phyloP scores from a whole-genome alignment of 37 sponge, comb jelly and placozoan species.

The Chondrosia reniformis region DNA sequence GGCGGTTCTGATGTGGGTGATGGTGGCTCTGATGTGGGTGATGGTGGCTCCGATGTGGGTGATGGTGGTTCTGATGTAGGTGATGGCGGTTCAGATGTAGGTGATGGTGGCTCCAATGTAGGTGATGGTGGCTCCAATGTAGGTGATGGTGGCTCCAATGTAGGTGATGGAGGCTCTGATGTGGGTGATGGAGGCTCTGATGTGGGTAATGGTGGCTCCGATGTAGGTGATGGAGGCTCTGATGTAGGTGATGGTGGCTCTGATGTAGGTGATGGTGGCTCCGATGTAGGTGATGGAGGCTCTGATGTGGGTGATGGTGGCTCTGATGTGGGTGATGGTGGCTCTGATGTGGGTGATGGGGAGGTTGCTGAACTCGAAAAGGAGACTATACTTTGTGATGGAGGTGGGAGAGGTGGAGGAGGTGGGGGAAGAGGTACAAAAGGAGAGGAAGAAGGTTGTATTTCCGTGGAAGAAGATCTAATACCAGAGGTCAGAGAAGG shows the following conservation, averaged over 20 bases:
- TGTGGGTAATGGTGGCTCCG: background rate
- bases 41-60: constrained; percentile 1
- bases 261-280: background rate
- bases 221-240: background rate
- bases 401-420: constrained; percentile 17
- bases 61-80: background rate
- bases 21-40: background rate
- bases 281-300: background rate
- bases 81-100: background rate
- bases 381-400: background rate
- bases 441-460: background rate
- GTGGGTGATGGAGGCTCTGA: background rate
- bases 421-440: background rate
- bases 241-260: too few relatives aligned
- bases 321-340: background rate
- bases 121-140: too few relatives aligned
- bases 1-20: background rate
- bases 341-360: background rate
- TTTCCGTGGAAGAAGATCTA: background rate
- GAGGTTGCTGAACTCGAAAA: background rate
- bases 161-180: background rate
- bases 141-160: background rate
- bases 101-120: too few relatives aligned
- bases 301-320: background rate
- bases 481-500: background rate